Evolutionary conservation across 2,113 vertebrate genomes (phyloP).

Genomic region (Dicaeum eximium): DNA sequence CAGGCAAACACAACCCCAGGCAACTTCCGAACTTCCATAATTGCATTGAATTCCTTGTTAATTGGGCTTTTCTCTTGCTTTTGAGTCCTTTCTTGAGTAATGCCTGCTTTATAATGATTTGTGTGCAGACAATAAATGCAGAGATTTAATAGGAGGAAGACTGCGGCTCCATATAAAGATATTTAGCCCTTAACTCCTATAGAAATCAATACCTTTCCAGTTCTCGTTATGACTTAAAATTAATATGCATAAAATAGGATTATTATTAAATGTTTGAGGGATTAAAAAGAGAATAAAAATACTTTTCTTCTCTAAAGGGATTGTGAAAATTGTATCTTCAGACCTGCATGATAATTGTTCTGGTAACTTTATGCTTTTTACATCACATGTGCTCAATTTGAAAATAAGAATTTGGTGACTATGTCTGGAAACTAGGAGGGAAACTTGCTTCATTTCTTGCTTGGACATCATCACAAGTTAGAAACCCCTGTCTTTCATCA

Average conservation of each 20-base stretch:
- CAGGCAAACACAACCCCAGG: constrained; percentile 1
- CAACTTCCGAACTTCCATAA: constrained; percentile 30
- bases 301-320: background rate
- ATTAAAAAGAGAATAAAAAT: background rate
- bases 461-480: background rate
- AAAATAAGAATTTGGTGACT: background rate
- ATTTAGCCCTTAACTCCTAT: background rate
- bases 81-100: background rate
- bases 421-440: background rate
- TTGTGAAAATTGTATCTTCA: background rate
- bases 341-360: background rate
- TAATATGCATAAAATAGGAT: background rate
- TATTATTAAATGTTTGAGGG: background rate
- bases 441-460: background rate
- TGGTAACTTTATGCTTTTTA: background rate
- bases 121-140: constrained; percentile 16
- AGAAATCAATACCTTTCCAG: constrained; percentile 42
- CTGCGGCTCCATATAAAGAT: background rate
- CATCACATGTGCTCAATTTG: background rate
- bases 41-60: constrained; percentile 45
- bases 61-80: constrained; percentile 29
- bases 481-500: background rate
- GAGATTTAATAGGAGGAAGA: constrained; percentile 11
- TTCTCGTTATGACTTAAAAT: background rate
- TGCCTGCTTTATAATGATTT: background rate